Evolutionary conservation across 1,140 invertebrate species (phyloP), one percentile per base, ranked within the genome.

Genomic region (Drosophila mayri): DNA sequence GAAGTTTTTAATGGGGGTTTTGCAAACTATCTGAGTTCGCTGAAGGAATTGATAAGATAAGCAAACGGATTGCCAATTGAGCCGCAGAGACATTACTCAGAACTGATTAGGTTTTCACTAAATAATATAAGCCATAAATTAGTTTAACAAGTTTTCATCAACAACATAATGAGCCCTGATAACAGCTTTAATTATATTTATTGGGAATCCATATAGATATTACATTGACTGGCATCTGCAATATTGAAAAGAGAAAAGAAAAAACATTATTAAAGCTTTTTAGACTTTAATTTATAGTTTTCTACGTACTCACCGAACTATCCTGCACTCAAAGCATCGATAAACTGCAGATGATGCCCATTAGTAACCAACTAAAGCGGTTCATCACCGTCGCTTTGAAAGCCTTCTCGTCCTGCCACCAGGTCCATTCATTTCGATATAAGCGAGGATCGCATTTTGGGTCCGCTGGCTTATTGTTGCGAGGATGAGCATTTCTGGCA

Each of bases 391-490:
- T 35, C 18, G 73, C 43, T 30, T 47, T n/a, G 11, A 40, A 54
- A 0, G 41, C 38, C 22, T 55, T 41, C 25, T 85, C 65, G 46
- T 91, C 90, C 59, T 82, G 64, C 90, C 90, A 91, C 87, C 90
- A 91, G 14, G 87, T 91, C 90, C 90, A 91, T 46, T 91, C 90
- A 38, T 77, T 62, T n/a, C 79, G 22, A 44, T 85, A 87, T 10
- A 72, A 46, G 0, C 55, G 35, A 0, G 87, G 88, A 65, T 91
- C 63, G 41, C 78, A 80, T 0, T 62, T 46, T 0, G 64, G 58
- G 62, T 91, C 88, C 25, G 40, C 38, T 5, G 81, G 83, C 37
- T 78, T 82, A 38, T 90, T 90, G 52, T 62, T 79, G 3, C 84
- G 84, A 11, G 54, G 35, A 62, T 79, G 83, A 0, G 83, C 81